phyloP scores from a whole-genome alignment of 2,113 vertebrate genomes.

The Mohoua ochrocephala region DNA sequence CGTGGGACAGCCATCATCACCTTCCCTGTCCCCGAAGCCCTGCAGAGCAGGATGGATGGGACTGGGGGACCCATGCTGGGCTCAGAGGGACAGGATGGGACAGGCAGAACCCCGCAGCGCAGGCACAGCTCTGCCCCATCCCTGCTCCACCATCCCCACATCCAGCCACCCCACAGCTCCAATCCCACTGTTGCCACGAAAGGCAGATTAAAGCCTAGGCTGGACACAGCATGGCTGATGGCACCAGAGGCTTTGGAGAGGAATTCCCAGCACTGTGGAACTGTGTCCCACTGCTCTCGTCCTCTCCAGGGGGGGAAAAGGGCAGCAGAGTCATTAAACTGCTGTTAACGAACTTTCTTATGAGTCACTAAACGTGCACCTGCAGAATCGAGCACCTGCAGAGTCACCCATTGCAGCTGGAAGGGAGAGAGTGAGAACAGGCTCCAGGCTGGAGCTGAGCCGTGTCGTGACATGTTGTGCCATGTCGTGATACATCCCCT shows the following conservation, averaged over 20 bases:
- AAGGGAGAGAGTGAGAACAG: not conserved
- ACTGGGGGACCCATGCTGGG: fast-evolving
- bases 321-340: not conserved
- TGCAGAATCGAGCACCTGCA: not conserved
- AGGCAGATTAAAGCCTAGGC: not conserved
- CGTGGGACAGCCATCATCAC: not conserved
- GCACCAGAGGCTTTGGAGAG: not conserved
- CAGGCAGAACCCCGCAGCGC: not conserved
- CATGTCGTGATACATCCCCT: not conserved
- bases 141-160: not conserved
- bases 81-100: not conserved
- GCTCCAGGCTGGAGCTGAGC: not conserved
- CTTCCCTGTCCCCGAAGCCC: not conserved
- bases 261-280: not conserved
- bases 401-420: not conserved
- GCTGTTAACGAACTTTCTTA: not conserved
- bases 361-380: not conserved
- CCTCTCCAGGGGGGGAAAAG: not conserved
- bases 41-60: not conserved
- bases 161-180: not conserved
- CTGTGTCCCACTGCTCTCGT: fast-evolving
- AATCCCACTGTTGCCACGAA: not conserved
- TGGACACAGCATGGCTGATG: fast-evolving
- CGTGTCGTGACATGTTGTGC: fast-evolving
- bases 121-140: not conserved